Percentiles rank a stretch among this genome's conserved stretches.
These are phyloP conservation scores for Paelopatides confundens DNA, from an alignment of 53 echinoderm and acorn worm species.

Conservation along the genomic window DNA sequence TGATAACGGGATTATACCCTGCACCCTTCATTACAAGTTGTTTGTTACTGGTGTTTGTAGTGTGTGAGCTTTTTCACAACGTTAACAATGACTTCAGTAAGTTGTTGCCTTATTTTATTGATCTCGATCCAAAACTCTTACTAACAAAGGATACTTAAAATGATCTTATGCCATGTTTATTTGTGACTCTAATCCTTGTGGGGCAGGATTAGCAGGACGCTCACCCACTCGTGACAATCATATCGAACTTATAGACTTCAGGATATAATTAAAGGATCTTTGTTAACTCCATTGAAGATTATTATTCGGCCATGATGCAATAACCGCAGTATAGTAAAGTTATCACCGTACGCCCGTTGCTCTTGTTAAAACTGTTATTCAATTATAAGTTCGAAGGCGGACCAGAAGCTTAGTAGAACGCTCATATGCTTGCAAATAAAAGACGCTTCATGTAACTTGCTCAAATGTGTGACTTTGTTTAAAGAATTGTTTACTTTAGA, in stretches of 20 bases:
- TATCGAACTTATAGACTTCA: no score
- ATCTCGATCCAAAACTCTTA: background rate
- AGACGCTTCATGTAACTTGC: background rate
- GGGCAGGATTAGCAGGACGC: background rate
- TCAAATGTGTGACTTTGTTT: background rate
- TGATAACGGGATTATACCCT: background rate
- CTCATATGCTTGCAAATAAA: no score
- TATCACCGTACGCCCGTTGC: no score
- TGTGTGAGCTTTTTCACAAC: background rate
- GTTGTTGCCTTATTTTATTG: background rate
- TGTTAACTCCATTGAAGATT: no score
- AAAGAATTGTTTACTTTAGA: background rate
- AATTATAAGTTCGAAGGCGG: no score
- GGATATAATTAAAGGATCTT: no score
- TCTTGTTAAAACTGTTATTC: no score
- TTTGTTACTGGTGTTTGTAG: background rate
- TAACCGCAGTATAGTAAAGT: no score
- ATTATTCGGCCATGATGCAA: no score
- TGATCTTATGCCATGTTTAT: background rate
- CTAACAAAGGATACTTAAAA: background rate
- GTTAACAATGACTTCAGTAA: background rate
- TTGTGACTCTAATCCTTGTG: background rate
- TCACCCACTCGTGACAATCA: no score
- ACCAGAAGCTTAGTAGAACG: no score
- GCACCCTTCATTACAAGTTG: background rate